A percentile compares a stretch with the other conserved stretches of the same genome.
These are phyloP conservation scores for Engraulis encrasicolus DNA, from an alignment of 2,113 vertebrate genomes.

Conservation along the genomic window DNA sequence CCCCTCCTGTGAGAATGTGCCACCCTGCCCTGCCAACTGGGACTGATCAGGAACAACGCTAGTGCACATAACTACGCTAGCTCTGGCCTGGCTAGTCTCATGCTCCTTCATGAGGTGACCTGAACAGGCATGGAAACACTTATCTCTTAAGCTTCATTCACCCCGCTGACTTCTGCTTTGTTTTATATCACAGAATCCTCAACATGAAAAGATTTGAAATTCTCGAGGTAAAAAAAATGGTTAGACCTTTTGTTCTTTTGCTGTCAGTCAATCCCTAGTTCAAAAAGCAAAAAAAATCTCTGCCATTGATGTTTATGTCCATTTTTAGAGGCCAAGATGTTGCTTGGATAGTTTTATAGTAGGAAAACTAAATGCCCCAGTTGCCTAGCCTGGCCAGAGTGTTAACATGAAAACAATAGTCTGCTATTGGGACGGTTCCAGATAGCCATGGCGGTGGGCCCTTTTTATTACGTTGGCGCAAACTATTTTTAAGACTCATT, in stretches of 20 bases:
- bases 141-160: not conserved
- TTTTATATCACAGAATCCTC: not conserved
- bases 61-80: not conserved
- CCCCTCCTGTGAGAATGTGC: slow-evolving; percentile 1
- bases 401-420: not conserved
- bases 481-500: no score
- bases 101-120: not conserved
- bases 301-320: no score
- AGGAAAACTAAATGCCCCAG: no score
- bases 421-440: no score
- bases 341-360: not conserved
- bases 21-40: not conserved
- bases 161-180: not conserved
- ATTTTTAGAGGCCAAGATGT: not conserved
- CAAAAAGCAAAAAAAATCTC: no score
- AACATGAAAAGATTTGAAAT: not conserved
- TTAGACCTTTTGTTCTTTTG: no score
- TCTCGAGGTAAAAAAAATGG: no score
- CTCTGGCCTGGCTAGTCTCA: slow-evolving; percentile 3
- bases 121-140: not conserved
- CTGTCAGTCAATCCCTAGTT: no score
- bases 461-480: no score
- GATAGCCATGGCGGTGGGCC: no score
- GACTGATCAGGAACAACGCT: slow-evolving; percentile 12
- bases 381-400: no score